Conservation (phyloP, 2,797 vertebrate species). For the Eremophila alpestris region DNA sequence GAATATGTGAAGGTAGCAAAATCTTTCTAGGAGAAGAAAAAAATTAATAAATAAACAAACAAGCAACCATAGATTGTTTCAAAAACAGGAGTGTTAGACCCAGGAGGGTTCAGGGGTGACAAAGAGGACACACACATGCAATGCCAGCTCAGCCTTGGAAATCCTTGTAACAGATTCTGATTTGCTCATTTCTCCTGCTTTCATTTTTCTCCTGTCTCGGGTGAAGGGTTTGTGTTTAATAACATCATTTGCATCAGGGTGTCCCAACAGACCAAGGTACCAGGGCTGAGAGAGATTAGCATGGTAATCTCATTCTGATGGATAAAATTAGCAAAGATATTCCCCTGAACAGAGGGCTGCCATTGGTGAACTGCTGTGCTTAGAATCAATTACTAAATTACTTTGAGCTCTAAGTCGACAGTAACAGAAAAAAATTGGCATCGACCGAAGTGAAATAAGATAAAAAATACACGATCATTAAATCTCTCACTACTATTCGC, state of each 20-base stretch:
- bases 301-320: constrained; percentile 99
- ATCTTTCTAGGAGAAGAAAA: not conserved
- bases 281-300: constrained; percentile 89
- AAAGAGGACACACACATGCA: not conserved
- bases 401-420: constrained; percentile 99
- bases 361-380: constrained; percentile 89
- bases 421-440: constrained; percentile 99
- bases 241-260: constrained; percentile 84
- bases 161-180: constrained; percentile 19
- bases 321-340: constrained; percentile 99
- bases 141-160: constrained; percentile 31
- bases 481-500: constrained; percentile 98
- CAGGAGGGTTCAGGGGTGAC: not conserved
- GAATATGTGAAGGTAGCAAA: not conserved
- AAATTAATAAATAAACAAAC: not conserved
- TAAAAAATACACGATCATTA: constrained; percentile 99
- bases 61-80: not conserved
- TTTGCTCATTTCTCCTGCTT: constrained; percentile 57
- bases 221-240: constrained; percentile 80
- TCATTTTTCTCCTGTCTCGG: constrained; percentile 71
- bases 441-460: constrained; percentile 97
- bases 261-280: constrained; percentile 90
- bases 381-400: constrained; percentile 99
- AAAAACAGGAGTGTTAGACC: not conserved
- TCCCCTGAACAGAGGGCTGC: constrained; percentile 91